Evolutionary conservation across 37 sponge, comb jelly and placozoan species (phyloP).

Genomic region (Diacarnus erythraeanus): DNA sequence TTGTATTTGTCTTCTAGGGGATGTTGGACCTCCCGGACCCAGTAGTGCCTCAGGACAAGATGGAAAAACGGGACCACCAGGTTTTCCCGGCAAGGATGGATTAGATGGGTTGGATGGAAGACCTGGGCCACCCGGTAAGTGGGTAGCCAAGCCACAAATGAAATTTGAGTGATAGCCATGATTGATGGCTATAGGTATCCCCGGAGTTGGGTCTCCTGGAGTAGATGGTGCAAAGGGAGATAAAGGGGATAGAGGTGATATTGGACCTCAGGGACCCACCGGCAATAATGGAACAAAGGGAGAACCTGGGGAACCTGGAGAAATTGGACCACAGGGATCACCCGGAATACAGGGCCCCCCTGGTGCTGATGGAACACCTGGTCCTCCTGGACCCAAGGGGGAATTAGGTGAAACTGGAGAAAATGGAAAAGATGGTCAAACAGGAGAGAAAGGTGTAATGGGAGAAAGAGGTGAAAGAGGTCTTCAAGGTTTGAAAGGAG

Average conservation of each 20-base stretch:
- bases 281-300: background rate
- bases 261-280: background rate
- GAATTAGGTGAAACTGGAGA: background rate
- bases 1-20: background rate
- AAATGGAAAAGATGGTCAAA: background rate
- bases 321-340: background rate
- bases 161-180: background rate
- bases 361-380: background rate
- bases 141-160: background rate
- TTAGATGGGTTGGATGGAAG: constrained; percentile 1
- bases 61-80: constrained; percentile 3
- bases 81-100: constrained; percentile 11
- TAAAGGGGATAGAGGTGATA: background rate
- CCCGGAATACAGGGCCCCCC: background rate
- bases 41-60: constrained; percentile 1
- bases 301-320: constrained; percentile 1
- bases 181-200: background rate
- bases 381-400: background rate
- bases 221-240: background rate
- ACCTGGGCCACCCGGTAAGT: constrained; percentile 17
- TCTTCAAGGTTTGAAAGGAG: too few species aligned
- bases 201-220: constrained; percentile 6
- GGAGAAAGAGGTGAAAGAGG: background rate
- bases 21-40: constrained; percentile 1
- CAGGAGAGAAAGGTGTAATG: background rate